Conservation (phyloP, 1,140 invertebrate genomes). For the Drosophila lini region DNA sequence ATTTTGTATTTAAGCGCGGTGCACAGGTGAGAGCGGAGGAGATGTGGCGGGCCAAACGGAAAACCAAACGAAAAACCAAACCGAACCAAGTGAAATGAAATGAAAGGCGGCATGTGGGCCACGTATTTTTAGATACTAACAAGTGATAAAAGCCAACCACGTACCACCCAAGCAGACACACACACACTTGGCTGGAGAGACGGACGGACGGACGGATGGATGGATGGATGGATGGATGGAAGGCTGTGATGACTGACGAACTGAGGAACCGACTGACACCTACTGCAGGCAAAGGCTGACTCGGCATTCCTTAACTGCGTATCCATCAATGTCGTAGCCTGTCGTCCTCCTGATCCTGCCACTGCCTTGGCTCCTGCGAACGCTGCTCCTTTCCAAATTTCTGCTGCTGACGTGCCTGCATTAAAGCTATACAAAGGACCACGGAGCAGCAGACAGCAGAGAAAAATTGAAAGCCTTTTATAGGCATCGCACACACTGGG, state of each 20-base stretch:
- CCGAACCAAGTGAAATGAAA: constrained; percentile 66
- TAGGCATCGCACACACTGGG: constrained; percentile 45
- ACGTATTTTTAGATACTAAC: constrained; percentile 83
- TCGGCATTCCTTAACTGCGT: constrained; percentile 75
- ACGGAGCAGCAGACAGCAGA: constrained; percentile 19
- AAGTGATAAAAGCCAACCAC: constrained; percentile 79
- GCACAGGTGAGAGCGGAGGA: constrained; percentile 56
- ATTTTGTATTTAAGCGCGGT: constrained; percentile 76
- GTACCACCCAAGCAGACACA: constrained; percentile 32
- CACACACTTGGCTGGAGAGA: constrained; percentile 6
- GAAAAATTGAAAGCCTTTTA: constrained; percentile 80
- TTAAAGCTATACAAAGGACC: constrained; percentile 64
- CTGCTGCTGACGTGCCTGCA: constrained; percentile 78
- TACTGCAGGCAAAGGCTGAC: constrained; percentile 64
- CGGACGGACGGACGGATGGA: constrained; percentile 5
- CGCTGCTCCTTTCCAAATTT: constrained; percentile 44
- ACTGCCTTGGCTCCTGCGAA: background rate
- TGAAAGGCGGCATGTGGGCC: constrained; percentile 74
- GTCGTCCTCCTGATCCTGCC: constrained; percentile 53
- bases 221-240: constrained; percentile 28
- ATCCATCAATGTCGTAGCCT: constrained; percentile 78
- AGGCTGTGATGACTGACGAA: constrained; percentile 56
- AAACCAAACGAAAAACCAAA: constrained; percentile 56
- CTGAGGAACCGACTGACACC: constrained; percentile 61
- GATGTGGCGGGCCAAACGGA: constrained; percentile 9